Percentiles rank a stretch among this genome's conserved stretches.
Evolutionary conservation across 2,113 vertebrate species (phyloP).

Genomic region (Meles meles): DNA sequence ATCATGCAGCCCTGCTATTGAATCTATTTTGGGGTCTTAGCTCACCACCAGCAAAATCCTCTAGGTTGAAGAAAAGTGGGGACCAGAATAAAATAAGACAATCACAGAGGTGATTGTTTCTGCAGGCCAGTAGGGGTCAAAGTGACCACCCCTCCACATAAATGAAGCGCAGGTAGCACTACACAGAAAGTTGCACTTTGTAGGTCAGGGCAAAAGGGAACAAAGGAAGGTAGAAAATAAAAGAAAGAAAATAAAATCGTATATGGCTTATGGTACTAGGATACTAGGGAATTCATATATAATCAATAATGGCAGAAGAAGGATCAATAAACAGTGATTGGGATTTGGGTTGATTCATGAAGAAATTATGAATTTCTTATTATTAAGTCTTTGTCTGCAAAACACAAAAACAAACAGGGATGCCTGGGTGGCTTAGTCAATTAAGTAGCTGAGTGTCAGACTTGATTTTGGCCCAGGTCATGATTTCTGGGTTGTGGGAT

Average conservation of each 20-base stretch:
- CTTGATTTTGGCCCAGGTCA: neutral
- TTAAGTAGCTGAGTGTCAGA: neutral
- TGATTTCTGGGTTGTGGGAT: neutral
- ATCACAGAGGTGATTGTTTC: neutral
- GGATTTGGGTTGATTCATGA: neutral
- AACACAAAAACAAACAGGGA: neutral
- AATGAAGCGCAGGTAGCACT: neutral
- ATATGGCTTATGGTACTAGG: rapidly evolving
- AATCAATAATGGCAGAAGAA: neutral
- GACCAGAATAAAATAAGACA: neutral
- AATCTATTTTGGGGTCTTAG: slow-evolving; percentile 38
- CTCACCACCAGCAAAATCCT: neutral
- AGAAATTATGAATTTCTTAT: neutral
- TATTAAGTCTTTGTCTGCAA: neutral
- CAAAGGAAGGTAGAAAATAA: neutral
- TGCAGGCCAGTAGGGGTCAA: neutral
- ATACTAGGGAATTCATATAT: neutral
- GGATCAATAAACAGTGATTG: neutral
- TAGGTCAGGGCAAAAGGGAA: neutral
- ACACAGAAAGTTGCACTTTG: rapidly evolving
- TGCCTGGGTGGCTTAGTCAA: neutral
- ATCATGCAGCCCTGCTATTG: neutral
- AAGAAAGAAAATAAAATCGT: neutral
- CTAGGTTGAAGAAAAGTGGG: neutral
- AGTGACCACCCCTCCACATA: rapidly evolving